Evolutionary conservation across 2,113 vertebrate species (phyloP).

Genomic region (Sander vitreus): DNA sequence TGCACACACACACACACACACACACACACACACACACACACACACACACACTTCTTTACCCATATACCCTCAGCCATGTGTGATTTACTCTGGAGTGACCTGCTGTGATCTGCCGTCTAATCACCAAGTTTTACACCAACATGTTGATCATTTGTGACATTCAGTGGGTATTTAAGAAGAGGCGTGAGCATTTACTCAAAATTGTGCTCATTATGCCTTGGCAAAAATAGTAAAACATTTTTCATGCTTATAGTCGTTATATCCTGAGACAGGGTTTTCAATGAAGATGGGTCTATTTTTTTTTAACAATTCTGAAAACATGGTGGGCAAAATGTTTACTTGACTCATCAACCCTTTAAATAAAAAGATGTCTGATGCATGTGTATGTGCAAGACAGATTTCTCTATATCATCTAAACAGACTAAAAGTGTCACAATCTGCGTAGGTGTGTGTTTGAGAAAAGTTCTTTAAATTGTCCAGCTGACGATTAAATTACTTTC

Average conservation of each 20-base stretch:
- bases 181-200: slow-evolving; percentile 34
- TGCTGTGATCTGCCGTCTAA: slow-evolving; percentile 51
- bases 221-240: slow-evolving; percentile 6
- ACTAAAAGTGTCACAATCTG: slow-evolving; percentile 2
- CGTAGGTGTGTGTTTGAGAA: neutral
- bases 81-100: slow-evolving; percentile 46
- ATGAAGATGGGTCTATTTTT: neutral
- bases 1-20: slow-evolving; percentile 10
- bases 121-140: slow-evolving; percentile 69
- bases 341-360: neutral
- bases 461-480: neutral
- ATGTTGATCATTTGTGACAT: slow-evolving; percentile 49
- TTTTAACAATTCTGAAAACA: neutral
- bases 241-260: neutral
- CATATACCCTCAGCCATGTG: slow-evolving; percentile 29
- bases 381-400: neutral
- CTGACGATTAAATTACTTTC: neutral
- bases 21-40: no score
- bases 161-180: slow-evolving; percentile 58
- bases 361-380: neutral
- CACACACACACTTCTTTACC: slow-evolving; percentile 9
- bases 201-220: slow-evolving; percentile 33
- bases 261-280: neutral
- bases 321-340: neutral
- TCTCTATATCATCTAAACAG: neutral